Evolutionary conservation across 2,113 vertebrate genomes (phyloP), one percentile per base, ranked within the genome.

Genomic region (Lycocorax pyrrhopterus): DNA sequence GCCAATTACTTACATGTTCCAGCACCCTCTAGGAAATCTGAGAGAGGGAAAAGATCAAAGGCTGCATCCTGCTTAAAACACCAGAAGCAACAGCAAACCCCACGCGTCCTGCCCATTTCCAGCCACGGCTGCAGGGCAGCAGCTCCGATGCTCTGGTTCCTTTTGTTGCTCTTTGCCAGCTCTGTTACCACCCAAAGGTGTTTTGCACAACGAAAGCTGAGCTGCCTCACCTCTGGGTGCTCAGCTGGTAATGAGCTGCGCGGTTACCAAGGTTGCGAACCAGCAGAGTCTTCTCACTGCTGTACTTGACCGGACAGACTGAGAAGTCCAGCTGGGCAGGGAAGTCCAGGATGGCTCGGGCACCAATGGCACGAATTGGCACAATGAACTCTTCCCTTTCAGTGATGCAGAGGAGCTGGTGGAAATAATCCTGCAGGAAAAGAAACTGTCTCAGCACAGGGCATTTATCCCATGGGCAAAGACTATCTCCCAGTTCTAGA

Each of bases 301-400:
- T 97, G 84, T 97, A 97, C 91, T 99, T 99, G 53, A 99, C 99
- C 0, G 98, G 97, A 67, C 98, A 99, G 22, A 87, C 10, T 0
- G 98, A 98, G 84, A 99, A 98, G 94, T 97, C 89, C 82, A 99
- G 52, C 44, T 98, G 90, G 53, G 98, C 98, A 1, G 97, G 98
- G 90, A 99, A 99, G 89, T 99, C 98, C 60, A 99, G 95, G 76
- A 98, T 95, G 51, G 98, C 98, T 27, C 98, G 96, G 13, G 98
- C 98, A 19, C 98, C 99, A 33, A 98, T 97, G 9, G 98, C 98
- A 35, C 83, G 97, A 69, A 99, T 91, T 0, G 98, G 98, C 69
- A 99, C 97, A 64, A 98, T 86, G 55, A 99, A 99, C 82, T 97
- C 98, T 64, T 99, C 99, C 91, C 98, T 98, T 77, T 98, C 98